Base-by-base conservation (phyloP, 2,888 invertebrate species). In the Netelia virgata region DNA sequence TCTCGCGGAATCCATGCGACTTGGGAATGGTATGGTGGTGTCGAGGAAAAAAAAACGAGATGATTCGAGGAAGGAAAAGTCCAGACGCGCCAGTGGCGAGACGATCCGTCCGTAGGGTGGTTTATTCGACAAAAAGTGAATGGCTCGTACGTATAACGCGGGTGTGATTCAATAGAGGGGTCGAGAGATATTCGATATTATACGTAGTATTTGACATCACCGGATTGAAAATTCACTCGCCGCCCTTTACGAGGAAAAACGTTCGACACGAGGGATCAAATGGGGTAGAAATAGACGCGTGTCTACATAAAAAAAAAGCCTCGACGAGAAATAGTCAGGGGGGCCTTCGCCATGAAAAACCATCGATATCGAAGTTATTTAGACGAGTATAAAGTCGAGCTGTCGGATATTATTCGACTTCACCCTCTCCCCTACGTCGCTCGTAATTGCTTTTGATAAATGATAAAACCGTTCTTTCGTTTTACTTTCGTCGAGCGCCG, bases 21-120 rank as follows among this genome's bases (percentile, higher is more conserved):
- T 88, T 89, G 88, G 69, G 47, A 80, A 66, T 36, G 76, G 77
- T 87, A 86, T 88, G 85, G 82, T 78, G 53, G 53, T 55, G 76
- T 84, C 77, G 84, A 63, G 55, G 75, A 73, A 36, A 68, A 50
- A 50, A 76, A 73, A 63, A 68, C 36, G 36, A 20, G 18, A 16
- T 16, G 55, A 59, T 57, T 57, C 18, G 41, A 20, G 36, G 59
- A 77, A 69, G 57, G 43, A 47, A 43, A 20, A 66, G 63, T 79
- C 59, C 76, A 86, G 75, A 61, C 59, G 79, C 72, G 41, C 68
- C 53, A 75, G 20, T 73, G 47, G 78, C 47, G 64, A 23, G 36
- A 70, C 59, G 28, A 64, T 20, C 72, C 79, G 66, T 55, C 59
- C 50, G 72, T 57, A 41, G 20, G 47, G 66, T 69, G 20, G 20